Percentiles rank a stretch among this genome's conserved stretches.
phyloP scores from a whole-genome alignment of 2,113 vertebrate species.

The Onychostruthus taczanowskii region DNA sequence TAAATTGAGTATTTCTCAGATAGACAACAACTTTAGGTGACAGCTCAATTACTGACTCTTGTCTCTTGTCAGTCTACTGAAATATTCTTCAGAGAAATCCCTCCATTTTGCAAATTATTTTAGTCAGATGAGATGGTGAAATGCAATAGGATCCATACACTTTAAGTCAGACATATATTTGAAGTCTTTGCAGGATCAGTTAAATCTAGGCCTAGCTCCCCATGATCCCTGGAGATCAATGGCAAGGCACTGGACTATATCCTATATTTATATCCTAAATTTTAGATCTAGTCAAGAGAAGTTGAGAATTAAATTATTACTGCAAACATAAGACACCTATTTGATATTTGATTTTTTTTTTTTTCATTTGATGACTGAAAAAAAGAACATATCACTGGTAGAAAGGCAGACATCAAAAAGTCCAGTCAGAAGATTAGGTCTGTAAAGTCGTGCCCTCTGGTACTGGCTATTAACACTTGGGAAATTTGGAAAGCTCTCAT shows the following conservation, averaged over 20 bases:
- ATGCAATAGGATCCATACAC: rapidly evolving
- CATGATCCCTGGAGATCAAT: neutral
- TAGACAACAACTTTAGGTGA: neutral
- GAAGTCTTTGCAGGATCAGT: neutral
- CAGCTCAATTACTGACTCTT: neutral
- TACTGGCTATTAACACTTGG: neutral
- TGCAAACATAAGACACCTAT: neutral
- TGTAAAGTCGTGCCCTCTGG: neutral
- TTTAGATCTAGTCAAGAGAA: neutral
- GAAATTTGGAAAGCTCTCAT: neutral
- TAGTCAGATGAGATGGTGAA: neutral
- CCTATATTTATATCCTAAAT: neutral
- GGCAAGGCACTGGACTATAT: neutral
- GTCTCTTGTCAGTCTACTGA: neutral
- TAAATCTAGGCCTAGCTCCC: neutral
- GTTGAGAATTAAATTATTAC: neutral
- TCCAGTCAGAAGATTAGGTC: neutral
- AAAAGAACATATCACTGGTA: neutral
- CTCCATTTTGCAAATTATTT: neutral
- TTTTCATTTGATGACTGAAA: neutral
- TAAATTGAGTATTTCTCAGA: neutral
- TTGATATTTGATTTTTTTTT: neutral
- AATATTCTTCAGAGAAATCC: neutral
- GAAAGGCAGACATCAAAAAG: neutral
- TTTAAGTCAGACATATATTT: neutral